Conservation (phyloP, 2,888 invertebrate species). For the Drosophila picticornis region DNA sequence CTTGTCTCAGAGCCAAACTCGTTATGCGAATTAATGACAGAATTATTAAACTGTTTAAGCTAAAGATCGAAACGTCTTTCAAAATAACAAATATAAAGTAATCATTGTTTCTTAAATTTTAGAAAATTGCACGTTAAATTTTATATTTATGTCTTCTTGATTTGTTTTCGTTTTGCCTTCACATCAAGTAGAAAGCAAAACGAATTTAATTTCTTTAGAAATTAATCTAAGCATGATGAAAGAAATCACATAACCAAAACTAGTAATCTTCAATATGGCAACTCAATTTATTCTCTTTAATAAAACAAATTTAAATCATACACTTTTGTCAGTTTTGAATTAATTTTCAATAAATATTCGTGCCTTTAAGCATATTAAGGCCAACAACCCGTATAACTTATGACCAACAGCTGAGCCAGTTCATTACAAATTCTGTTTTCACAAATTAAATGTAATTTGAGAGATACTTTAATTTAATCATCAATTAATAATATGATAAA, state of each 20-base stretch:
- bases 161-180: neutral
- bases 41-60: neutral
- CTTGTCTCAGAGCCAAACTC: neutral
- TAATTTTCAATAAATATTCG: neutral
- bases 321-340: neutral
- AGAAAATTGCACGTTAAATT: neutral
- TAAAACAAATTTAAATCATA: neutral
- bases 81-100: neutral
- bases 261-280: neutral
- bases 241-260: neutral
- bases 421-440: neutral
- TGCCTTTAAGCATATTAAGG: neutral
- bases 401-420: neutral
- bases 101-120: neutral
- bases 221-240: neutral
- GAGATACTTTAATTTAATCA: neutral
- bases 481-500: neutral
- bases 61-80: neutral
- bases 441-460: slow-evolving; percentile 1
- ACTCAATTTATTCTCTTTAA: neutral
- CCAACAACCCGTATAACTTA: neutral
- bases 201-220: neutral
- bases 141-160: neutral
- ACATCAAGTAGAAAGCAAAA: neutral
- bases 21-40: neutral